A percentile compares a stretch with the other conserved stretches of the same genome.
Conservation (phyloP, 1,140 invertebrate species). For the Euura saliciscinereae region DNA sequence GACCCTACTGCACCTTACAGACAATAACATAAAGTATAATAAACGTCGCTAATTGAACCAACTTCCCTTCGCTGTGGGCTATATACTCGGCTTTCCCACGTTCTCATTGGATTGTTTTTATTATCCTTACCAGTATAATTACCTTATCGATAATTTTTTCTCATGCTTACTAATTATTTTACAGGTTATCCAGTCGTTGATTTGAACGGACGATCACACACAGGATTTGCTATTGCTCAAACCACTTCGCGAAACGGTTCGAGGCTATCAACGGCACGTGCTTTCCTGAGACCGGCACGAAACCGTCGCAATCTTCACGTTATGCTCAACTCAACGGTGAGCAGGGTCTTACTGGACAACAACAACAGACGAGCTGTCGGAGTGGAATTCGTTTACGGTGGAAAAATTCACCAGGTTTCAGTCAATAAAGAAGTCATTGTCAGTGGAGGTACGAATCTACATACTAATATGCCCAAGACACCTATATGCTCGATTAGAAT, state of each 20-base stretch:
- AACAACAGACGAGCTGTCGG: slow-evolving; percentile 72
- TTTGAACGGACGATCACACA: slow-evolving; percentile 81
- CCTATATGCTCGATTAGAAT: neutral
- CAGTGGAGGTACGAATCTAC: slow-evolving; percentile 60
- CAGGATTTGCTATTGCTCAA: slow-evolving; percentile 84
- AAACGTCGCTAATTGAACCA: no score
- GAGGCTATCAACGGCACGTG: slow-evolving; percentile 78
- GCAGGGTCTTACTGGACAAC: slow-evolving; percentile 74
- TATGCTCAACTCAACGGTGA: slow-evolving; percentile 76
- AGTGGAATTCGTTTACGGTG: slow-evolving; percentile 69
- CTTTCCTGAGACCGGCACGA: slow-evolving; percentile 82
- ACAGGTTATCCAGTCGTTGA: slow-evolving; percentile 80
- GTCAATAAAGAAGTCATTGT: slow-evolving; percentile 70
- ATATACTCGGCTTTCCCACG: no score
- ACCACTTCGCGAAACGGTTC: slow-evolving; percentile 89
- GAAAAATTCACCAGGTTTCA: slow-evolving; percentile 45
- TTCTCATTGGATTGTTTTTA: no score
- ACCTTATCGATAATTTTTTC: neutral
- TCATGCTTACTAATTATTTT: no score
- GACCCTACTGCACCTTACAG: no score
- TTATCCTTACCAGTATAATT: no score
- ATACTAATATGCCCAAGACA: neutral
- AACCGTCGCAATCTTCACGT: slow-evolving; percentile 77
- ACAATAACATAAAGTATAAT: no score
- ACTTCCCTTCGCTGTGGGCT: no score